phyloP scores from a whole-genome alignment of 2,113 vertebrate species.

The Marmota monax region DNA sequence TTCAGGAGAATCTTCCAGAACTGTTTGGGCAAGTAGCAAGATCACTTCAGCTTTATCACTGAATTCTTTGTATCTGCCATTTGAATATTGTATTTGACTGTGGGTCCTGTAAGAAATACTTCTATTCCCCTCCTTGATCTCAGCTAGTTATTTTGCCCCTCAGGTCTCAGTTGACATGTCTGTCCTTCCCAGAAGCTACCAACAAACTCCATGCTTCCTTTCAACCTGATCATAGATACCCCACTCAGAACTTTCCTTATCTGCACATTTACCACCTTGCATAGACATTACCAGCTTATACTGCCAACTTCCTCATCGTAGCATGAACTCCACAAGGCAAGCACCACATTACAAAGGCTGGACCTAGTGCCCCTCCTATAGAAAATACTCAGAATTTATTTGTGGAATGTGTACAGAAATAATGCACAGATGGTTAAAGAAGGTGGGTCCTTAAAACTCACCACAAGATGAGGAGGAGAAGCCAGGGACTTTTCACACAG shows the following conservation, averaged over 20 bases:
- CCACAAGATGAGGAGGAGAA: neutral
- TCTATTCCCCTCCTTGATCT: neutral
- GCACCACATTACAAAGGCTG: neutral
- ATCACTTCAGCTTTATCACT: neutral
- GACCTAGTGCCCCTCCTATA: neutral
- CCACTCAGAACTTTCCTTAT: neutral
- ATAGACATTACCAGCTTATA: neutral
- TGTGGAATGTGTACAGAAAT: neutral
- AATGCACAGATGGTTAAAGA: neutral
- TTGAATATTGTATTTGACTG: neutral
- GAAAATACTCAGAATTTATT: neutral
- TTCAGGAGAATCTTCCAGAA: constrained; percentile 1
- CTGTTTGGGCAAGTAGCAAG: neutral
- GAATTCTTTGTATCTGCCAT: neutral
- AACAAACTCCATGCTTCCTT: neutral
- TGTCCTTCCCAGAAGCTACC: neutral
- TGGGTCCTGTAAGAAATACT: neutral
- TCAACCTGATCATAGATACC: neutral
- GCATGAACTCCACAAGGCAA: neutral
- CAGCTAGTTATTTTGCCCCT: neutral
- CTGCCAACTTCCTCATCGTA: neutral
- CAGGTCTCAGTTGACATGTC: neutral
- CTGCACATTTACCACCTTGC: neutral
- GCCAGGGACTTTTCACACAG: neutral
- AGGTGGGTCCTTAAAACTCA: neutral